phyloP scores from a whole-genome alignment of 2,113 vertebrate genomes.

The Ammospiza nelsoni region DNA sequence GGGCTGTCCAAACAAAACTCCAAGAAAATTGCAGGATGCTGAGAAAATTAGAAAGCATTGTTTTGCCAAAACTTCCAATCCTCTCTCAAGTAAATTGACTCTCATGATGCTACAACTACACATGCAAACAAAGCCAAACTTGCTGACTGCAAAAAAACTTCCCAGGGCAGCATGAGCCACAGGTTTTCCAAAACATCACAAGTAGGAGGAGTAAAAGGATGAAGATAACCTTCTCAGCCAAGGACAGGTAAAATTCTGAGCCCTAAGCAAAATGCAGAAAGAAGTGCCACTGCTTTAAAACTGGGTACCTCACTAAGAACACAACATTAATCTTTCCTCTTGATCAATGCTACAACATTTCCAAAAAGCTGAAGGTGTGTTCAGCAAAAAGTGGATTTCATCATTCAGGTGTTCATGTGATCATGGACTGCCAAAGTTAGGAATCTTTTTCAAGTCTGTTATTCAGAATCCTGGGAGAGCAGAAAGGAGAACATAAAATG shows the following conservation, averaged over 20 bases:
- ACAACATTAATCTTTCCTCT: neutral
- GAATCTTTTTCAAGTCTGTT: neutral
- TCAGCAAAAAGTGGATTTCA: neutral
- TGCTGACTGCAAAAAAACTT: neutral
- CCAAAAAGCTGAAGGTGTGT: neutral
- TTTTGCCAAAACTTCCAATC: neutral
- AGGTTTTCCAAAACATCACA: neutral
- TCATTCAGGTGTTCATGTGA: neutral
- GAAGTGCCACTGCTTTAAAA: neutral
- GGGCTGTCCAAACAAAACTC: neutral
- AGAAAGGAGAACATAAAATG: neutral
- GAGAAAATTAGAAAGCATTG: neutral
- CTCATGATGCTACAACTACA: neutral
- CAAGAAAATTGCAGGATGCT: neutral
- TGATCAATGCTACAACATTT: neutral
- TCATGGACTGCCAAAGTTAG: accelerated
- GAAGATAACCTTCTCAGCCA: neutral
- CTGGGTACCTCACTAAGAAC: neutral
- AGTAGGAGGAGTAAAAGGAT: neutral
- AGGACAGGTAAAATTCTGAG: neutral
- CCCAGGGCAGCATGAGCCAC: neutral
- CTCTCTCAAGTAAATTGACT: neutral
- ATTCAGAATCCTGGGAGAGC: neutral
- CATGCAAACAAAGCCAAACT: neutral
- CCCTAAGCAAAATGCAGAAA: neutral